Base-by-base conservation (phyloP, 2,888 invertebrate species). In the Entomobrya multifasciata region DNA sequence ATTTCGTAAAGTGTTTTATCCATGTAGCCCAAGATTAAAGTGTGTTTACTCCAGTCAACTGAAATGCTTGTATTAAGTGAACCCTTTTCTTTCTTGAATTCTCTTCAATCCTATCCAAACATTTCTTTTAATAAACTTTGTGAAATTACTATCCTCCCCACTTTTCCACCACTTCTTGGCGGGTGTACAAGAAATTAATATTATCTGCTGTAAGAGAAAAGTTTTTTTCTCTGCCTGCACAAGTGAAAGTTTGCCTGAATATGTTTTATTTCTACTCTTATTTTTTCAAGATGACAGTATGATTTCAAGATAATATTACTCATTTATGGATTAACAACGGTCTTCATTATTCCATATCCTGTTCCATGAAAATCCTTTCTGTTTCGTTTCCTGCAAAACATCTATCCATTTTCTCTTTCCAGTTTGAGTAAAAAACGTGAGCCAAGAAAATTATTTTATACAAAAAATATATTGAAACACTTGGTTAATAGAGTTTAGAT, bases 181-280 rank as follows among this genome's bases (percentile, higher is more conserved):
- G 70, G 20, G 47, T 22, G 70, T 47, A 70, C 70, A 70, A 70
- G 47, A 70, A 70, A 70, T 70, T 70, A 70, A 70, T 67, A 67
- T 65, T 65, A 65, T 41, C 67, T 44, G 15, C 10, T 5, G 1
- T 13, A 30, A 44, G 44, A 13, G 11, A 60, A 62, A 15, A 17
- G 17, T 36, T n/a, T 10, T 25, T 70, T 70, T 70, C 49, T 44
- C 44, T 70, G 25, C 25, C 25, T 49, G 44, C 44, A 47, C 15
- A 70, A 22, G 67, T 30, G 67, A 67, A 67, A 70, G 70, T 47
- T 47, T 70, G 67, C 15, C 13, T 22, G 20, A 27, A 15, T 49
- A 25, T 70, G 41, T 70, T 70, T 70, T 22, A 70, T 10, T 22
- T 11, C 47, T 15, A 27, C 62, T 30, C 36, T 17, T 11, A 6